phyloP scores from a whole-genome alignment of 2,888 invertebrate species.

The Philonicus albiceps region DNA sequence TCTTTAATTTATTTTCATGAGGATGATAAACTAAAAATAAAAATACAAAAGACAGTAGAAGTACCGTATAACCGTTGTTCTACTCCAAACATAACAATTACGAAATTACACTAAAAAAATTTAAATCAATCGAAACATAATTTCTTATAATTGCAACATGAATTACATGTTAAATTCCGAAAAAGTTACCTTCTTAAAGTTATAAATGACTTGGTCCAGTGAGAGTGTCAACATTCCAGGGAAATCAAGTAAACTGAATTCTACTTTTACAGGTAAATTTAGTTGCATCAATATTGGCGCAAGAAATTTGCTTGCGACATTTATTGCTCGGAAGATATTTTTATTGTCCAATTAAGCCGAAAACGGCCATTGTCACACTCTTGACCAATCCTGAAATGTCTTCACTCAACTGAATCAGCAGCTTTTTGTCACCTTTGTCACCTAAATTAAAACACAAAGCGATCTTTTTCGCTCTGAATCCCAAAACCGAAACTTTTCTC shows the following conservation, averaged over 20 bases:
- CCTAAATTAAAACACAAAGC: conserved; percentile 1
- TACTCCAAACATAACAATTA: no score
- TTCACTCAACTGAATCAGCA: neutral
- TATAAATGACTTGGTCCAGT: neutral
- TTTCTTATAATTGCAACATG: no score
- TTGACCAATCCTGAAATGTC: neutral
- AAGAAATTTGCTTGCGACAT: neutral
- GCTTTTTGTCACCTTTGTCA: neutral
- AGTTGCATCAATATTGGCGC: neutral
- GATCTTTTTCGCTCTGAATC: conserved; percentile 17
- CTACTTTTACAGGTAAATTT: neutral
- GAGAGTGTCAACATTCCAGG: neutral
- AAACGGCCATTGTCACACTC: neutral
- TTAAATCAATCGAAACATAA: no score
- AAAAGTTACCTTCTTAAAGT: no score
- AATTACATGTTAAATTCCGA: no score
- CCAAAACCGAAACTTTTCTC: neutral
- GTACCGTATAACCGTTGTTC: no score
- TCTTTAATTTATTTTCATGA: no score
- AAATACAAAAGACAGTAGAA: no score
- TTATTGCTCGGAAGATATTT: neutral
- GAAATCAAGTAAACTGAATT: neutral
- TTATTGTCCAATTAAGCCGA: neutral
- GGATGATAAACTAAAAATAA: no score
- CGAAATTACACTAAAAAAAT: no score